Evolutionary conservation across 2,113 vertebrate species (phyloP), one percentile per base, ranked within the genome.

Genomic region (Capreolus pygargus): DNA sequence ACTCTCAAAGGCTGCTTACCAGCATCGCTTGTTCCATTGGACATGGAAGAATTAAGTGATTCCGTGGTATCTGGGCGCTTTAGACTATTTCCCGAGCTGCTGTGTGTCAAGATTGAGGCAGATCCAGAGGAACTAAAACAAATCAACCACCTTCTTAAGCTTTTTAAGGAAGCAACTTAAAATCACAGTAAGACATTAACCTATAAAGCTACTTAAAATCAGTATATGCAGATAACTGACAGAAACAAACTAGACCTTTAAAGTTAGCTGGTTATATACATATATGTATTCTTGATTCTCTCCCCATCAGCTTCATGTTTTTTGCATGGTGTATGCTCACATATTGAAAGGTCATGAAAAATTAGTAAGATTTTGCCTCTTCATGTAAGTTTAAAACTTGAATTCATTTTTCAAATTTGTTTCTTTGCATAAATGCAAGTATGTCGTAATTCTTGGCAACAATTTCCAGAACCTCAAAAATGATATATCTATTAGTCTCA

Each of bases 41-140:
- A 99, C 99, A 99, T 99, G 94, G 99, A 99, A 25, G 99, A 99
- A 98, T 99, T 99, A 97, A 99, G 99, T 58, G 99, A 99, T 85
- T 99, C 99, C 0, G 99, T 99, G 96, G 99, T 99, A 97, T 99
- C 99, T 0, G 99, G 99, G 57, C 99, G 99, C 97, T 99, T 99
- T 91, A 99, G 97, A 43, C 99, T 99, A 33, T 99, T 98, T 86
- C 99, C 99, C 2, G 99, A 99, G 97, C 99, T 99, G 98, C 99
- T 99, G 97, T 99, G 99, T 74, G 99, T 98, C 27, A 99, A 98
- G 87, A 99, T 98, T 50, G 99, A 99, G 55, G 99, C 98, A 89
- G 99, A 99, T 97, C 99, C 99, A 90, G 99, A 99, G 97, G 99
- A 99, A 97, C 99, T 99, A 30, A 28, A 64, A 96, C 86, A 21